Conservation (phyloP, 2,888 invertebrate genomes). For the Monoplex corrugatus region DNA sequence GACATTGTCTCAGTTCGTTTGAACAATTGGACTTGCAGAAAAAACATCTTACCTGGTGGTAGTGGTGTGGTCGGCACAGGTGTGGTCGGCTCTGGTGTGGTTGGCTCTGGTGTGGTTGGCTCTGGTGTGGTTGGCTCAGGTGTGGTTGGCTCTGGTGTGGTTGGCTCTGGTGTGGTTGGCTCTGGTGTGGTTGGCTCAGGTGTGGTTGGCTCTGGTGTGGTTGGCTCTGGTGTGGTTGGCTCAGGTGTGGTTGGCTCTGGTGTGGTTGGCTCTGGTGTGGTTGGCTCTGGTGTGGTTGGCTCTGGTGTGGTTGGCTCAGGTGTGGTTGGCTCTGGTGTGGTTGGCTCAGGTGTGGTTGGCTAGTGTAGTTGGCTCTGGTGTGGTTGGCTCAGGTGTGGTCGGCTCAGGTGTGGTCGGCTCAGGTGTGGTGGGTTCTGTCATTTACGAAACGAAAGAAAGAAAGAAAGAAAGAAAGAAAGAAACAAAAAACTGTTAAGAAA, state of each 20-base stretch:
- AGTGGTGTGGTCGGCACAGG: background rate
- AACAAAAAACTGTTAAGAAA: too few species aligned
- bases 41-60: too few species aligned
- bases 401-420: background rate
- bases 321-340: too few species aligned
- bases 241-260: background rate
- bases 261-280: background rate
- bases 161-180: background rate
- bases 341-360: too few species aligned
- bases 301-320: too few species aligned
- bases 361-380: too few species aligned
- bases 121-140: background rate
- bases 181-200: background rate
- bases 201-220: background rate
- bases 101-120: background rate
- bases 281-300: background rate
- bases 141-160: background rate
- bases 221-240: background rate
- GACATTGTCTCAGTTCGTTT: too few species aligned
- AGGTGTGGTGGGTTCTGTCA: background rate
- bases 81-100: background rate
- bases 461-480: too few species aligned
- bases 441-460: too few species aligned
- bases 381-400: too few species aligned
- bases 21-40: too few species aligned